Evolutionary conservation across 2,888 invertebrate species (phyloP), one percentile per base, ranked within the genome.

Genomic region (Argyresthia goedartella): DNA sequence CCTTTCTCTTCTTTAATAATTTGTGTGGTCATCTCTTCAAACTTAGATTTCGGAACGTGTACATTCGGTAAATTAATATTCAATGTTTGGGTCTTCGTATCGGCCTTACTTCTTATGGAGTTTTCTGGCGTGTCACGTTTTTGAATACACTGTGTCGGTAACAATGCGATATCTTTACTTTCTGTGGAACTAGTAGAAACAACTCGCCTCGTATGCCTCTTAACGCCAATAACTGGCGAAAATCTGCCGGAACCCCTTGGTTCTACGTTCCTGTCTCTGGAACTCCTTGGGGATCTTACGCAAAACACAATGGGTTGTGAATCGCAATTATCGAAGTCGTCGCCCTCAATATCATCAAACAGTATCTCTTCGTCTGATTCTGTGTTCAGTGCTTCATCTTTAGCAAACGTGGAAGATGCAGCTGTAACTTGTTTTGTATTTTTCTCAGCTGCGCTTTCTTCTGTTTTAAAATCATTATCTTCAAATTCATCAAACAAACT

Each of bases 241-340:
- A 7, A 34, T 7, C 35, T 33, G n/a, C 14, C n/a, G 14, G 15
- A 16, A 41, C n/a, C 42, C 10, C 4, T 14, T 50, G 10, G 16
- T 52, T 46, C 25, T 10, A 15, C 15, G n/a, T 52, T 49, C 43
- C 15, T 36, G 4, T 49, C 43, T 33, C 52, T 41, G 4, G 42
- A 56, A 15, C 52, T 56, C 15, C 56, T 52, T 35, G 57, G 51
- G 7, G 60, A 57, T 14, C 64, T 57, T 55, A 69, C 68, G 49
- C 68, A 61, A 3, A 67, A 63, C 52, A 80, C 54, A 54, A 84
- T 60, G 9, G 73, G 69, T 59, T 84, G 84, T 0, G 82, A 82
- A 54, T 71, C 66, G 9, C 33, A 43, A 4, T 14, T 34, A 14
- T 65, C 60, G 33, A 70, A 56, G 15, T 60, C 49, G 51, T 70